Evolutionary conservation across 2,888 invertebrate species (phyloP).

Genomic region (Apamea epomidion): DNA sequence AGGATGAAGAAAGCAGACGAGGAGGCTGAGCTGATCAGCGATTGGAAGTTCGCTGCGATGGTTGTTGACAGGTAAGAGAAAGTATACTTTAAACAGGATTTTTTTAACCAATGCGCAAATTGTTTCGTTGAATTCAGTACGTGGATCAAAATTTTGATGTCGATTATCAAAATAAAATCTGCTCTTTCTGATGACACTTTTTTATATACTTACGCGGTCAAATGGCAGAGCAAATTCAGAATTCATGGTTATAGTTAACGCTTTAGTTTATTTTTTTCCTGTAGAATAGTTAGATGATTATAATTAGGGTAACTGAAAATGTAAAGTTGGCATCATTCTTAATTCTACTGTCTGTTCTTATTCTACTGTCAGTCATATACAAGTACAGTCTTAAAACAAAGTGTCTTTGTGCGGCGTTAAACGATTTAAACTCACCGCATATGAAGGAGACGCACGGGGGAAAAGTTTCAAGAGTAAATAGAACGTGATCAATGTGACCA

Average conservation of each 20-base stretch:
- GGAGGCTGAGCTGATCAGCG: slow-evolving; percentile 97
- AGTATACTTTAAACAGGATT: neutral
- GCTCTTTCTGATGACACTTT: neutral
- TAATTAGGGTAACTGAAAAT: neutral
- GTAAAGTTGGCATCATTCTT: neutral
- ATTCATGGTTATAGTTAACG: too few relatives aligned
- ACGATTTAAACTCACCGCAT: slow-evolving; percentile 6
- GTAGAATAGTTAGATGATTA: neutral
- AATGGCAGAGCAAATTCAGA: too few relatives aligned
- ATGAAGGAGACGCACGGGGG: slow-evolving; percentile 2
- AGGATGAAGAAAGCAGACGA: slow-evolving; percentile 98
- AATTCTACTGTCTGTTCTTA: too few relatives aligned
- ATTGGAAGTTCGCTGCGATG: slow-evolving; percentile 99
- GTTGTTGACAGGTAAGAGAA: slow-evolving; percentile 96
- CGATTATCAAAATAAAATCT: neutral
- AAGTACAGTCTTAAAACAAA: neutral
- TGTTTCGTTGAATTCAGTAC: neutral
- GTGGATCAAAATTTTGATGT: neutral
- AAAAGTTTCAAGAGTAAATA: slow-evolving; percentile 28
- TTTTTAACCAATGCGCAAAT: neutral
- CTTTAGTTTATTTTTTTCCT: too few relatives aligned
- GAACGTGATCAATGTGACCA: slow-evolving; percentile 36
- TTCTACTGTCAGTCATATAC: neutral
- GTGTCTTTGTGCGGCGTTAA: neutral
- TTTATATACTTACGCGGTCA: too few relatives aligned